Base-by-base conservation (phyloP, 2,113 vertebrate genomes). In the Nanorana parkeri region DNA sequence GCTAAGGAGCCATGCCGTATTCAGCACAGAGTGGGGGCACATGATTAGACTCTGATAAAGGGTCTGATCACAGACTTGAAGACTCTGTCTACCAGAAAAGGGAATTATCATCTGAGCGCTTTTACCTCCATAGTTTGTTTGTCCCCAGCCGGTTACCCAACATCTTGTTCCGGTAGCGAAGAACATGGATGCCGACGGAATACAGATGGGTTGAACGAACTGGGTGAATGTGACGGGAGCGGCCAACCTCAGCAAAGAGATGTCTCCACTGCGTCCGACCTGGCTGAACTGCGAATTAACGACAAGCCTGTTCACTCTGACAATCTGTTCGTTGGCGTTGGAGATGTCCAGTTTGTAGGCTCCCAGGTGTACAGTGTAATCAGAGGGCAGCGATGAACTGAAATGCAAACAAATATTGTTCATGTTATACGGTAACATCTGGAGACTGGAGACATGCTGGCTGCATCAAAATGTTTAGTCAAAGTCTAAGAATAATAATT, bases 131-230 rank as follows among this genome's bases (percentile, higher is more conserved):
- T 96, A 96, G 0, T 85, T 89, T 8, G 92, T 91, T 3, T 94
- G 87, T 3, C 97, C 97, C 97, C 97, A 99, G 85, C 97, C 97
- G 0, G 96, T 97, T 82, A 98, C 95, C 96, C 96, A 99, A 92
- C 97, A 99, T 21, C 92, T 88, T 80, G 93, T 91, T 47, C 94
- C 96, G 0, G 96, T 89, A 71, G 95, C 92, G 68, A 97, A 94
- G 86, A 92, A 85, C 61, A 97, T 96, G 17, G 95, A 94, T n/a
- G 87, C 87, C 0, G 94, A 86, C 0, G 97, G 97, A 83, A 99
- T 89, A 85, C 97, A 99, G 85, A 94, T 89, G 0, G 97, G 96
- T 60, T 83, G 91, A 64, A 95, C 92, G 0, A 91, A 79, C 1
- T 92, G 68, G 0, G 91, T 91, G 20, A 85, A 86, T 83, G 94